Evolutionary conservation across 2,888 invertebrate genomes (phyloP), one percentile per base, ranked within the genome.

Genomic region (Agapostemon virescens): DNA sequence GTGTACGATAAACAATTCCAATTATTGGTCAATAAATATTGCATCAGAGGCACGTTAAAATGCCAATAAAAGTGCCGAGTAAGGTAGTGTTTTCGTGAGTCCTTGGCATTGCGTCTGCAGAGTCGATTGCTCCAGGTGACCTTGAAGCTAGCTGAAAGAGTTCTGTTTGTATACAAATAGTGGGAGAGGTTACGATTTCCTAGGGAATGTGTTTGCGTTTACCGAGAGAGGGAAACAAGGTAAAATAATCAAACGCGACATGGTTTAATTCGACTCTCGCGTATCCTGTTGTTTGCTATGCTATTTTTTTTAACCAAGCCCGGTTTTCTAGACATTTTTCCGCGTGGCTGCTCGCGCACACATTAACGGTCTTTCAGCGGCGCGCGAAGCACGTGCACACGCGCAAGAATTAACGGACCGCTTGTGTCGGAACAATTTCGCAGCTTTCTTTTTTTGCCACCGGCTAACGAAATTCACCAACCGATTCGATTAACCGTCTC

Each of bases 251-350:
- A 76, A 80, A 80, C 55, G 49, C 71, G 49, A 38, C 69, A 77
- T 42, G 74, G 81, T 81, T 82, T 79, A 81, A 80, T 81, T 26
- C 79, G 42, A 23, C 63, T 69, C 58, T 81, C 84, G 68, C 82
- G 79, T 85, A 86, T 84, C 72, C 40, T 11, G 76, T 73, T 45
- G 79, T n/a, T n/a, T n/a, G n/a, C n/a, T n/a, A n/a, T n/a, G n/a
- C n/a, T n/a, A n/a, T n/a, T 74, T 42, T 64, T 52, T 67, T 38
- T n/a, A 45, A 20, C 52, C 52, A 58, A n/a, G 30, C 15, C 36
- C 20, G 49, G 15, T 26, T 63, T 61, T 30, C 52, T 64, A 74
- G 68, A 15, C 5, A 38, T 23, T 81, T 71, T 77, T 49, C 55
- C 30, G 23, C 15, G 52, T 38, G 15, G 49, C 36, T 30, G 15